Evolutionary conservation across 2,888 invertebrate species (phyloP), one percentile per base, ranked within the genome.

Genomic region (Andrena dorsata): DNA sequence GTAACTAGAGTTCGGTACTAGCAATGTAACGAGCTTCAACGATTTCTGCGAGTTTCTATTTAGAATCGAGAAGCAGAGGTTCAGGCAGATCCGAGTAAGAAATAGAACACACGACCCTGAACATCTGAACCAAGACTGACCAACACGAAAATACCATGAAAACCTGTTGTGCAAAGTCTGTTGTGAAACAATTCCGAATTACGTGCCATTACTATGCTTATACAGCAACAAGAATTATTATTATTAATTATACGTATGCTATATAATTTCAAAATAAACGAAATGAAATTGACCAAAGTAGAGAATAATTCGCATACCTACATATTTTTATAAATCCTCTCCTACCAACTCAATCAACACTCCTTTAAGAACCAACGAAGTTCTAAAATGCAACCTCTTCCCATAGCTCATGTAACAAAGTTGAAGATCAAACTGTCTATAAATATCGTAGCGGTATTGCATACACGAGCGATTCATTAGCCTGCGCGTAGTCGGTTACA

Each of bases 41-140:
- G 71, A 61, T 73, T 81, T 77, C 77, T 69, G 78, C 69, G 56
- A 71, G 64, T 76, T 80, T 80, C 85, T 87, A 87, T 86, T 87
- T 83, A 78, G 35, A 78, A 80, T 71, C 32, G 56, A 61, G 68
- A 75, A 76, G 66, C 71, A 51, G 68, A 41, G 53, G 35, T 78
- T 61, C 73, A 61, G 72, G 76, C 77, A 69, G 20, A 30, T 28
- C 66, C 28, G 30, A 81, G 58, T 74, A 60, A 75, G 72, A 86
- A 84, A 85, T 85, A 81, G 85, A 83, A 83, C 70, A 4, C 58
- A 32, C 68, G 69, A 69, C 83, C 76, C 75, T 70, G 76, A 79
- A 74, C 75, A 30, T 51, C 60, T 56, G 41, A 66, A 56, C 35
- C 30, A 49, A 47, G 28, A 32, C n/a, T 51, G 49, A 58, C 28